Conservation (phyloP, 1,140 invertebrate genomes). For the Euura lappo region DNA sequence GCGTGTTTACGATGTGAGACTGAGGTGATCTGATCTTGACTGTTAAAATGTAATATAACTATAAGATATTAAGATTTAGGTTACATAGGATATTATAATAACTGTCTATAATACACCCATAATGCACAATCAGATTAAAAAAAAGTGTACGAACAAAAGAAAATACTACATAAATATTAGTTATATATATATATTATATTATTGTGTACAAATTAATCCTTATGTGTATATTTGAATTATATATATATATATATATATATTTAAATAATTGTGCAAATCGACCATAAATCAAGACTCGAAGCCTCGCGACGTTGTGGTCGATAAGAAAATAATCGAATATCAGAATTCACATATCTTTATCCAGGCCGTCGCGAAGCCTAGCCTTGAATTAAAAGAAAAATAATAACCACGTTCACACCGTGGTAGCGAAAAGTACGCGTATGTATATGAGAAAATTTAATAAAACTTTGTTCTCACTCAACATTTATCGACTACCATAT, state of each 20-base stretch:
- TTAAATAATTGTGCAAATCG: not conserved
- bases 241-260: slow-evolving; percentile 6
- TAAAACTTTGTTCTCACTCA: not conserved
- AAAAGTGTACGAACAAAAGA: not conserved
- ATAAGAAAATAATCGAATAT: not conserved
- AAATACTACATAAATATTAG: not conserved
- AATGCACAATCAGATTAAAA: not conserved
- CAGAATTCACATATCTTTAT: not conserved
- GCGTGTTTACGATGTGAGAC: slow-evolving; percentile 35
- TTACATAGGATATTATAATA: not conserved
- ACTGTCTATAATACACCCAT: not conserved
- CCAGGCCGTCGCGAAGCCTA: not conserved
- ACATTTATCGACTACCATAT: too few species aligned
- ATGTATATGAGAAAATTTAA: slow-evolving; percentile 6
- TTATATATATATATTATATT: not conserved
- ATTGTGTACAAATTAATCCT: slow-evolving; percentile 5
- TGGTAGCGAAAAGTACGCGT: not conserved
- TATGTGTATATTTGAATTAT: slow-evolving; percentile 3
- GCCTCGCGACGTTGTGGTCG: not conserved
- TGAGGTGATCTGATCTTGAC: slow-evolving; percentile 38
- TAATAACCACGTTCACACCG: not conserved
- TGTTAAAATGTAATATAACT: slow-evolving; percentile 53
- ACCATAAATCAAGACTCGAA: not conserved
- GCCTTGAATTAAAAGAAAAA: not conserved
- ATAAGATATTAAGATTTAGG: not conserved